phyloP scores from a whole-genome alignment of 2,113 vertebrate genomes.

The Hoplias malabaricus region DNA sequence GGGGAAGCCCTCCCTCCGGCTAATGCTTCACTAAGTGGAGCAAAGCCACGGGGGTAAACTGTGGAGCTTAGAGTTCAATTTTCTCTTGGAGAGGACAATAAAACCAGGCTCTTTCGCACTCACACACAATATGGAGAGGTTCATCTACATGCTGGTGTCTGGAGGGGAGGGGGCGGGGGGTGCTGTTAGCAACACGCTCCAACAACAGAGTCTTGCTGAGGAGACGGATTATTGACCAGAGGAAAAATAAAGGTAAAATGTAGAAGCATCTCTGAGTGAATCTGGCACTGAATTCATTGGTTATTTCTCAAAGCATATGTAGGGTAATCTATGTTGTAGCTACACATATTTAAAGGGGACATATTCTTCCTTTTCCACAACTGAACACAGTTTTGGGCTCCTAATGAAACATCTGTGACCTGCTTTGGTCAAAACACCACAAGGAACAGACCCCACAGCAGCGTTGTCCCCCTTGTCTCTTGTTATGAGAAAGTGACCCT shows the following conservation, averaged over 20 bases:
- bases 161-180: no score
- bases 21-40: not conserved
- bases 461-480: no score
- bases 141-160: not conserved
- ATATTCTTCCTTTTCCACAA: no score
- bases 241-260: not conserved
- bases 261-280: not conserved
- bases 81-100: not conserved
- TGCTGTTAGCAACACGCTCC: not conserved
- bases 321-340: no score
- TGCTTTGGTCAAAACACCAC: no score
- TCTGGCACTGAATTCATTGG: no score
- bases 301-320: no score
- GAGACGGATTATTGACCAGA: not conserved
- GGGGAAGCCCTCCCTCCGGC: not conserved
- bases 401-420: no score
- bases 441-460: no score
- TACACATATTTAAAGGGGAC: no score
- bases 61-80: not conserved
- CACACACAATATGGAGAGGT: not conserved
- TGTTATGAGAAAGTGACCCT: no score
- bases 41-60: not conserved
- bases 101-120: not conserved
- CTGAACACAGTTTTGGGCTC: no score
- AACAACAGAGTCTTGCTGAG: not conserved